These are phyloP conservation scores for Cephonodes hylas DNA, from an alignment of 2,888 invertebrate species.

Conservation along the genomic window DNA sequence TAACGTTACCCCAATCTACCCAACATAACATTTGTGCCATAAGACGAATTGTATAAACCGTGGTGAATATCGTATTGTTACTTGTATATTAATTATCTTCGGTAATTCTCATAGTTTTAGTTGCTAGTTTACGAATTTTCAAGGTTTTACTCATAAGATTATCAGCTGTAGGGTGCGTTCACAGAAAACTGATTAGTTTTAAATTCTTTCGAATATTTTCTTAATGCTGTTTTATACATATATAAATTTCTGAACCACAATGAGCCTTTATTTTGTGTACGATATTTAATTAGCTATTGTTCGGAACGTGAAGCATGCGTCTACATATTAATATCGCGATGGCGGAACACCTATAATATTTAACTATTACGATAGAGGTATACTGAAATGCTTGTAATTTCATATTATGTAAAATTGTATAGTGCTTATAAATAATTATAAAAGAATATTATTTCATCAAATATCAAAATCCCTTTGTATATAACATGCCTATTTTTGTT, in stretches of 20 bases:
- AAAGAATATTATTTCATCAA: conserved; percentile 48
- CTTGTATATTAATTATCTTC: neutral
- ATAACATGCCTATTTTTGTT: conserved; percentile 65
- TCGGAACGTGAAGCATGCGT: conserved; percentile 33
- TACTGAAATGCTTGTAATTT: conserved; percentile 55
- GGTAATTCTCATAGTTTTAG: conserved; percentile 14
- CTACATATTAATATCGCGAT: conserved; percentile 20
- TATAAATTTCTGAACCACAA: conserved; percentile 36
- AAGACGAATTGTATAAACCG: conserved; percentile 21
- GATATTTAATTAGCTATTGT: conserved; percentile 49
- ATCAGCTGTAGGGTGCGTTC: conserved; percentile 20
- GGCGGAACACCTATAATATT: neutral
- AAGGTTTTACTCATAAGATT: neutral
- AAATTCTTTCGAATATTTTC: conserved; percentile 3
- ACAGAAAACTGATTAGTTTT: neutral
- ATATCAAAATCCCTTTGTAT: conserved; percentile 62
- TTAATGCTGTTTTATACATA: conserved; percentile 14
- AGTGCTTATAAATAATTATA: conserved; percentile 68
- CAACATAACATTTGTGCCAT: conserved; percentile 32
- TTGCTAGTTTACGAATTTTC: conserved; percentile 9
- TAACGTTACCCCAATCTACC: conserved; percentile 25
- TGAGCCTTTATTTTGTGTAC: conserved; percentile 50
- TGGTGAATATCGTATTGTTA: conserved; percentile 14
- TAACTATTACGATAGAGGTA: neutral
- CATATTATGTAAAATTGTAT: conserved; percentile 71